Conservation (phyloP, 2,888 invertebrate genomes). For the Acanthosepion esculentum region DNA sequence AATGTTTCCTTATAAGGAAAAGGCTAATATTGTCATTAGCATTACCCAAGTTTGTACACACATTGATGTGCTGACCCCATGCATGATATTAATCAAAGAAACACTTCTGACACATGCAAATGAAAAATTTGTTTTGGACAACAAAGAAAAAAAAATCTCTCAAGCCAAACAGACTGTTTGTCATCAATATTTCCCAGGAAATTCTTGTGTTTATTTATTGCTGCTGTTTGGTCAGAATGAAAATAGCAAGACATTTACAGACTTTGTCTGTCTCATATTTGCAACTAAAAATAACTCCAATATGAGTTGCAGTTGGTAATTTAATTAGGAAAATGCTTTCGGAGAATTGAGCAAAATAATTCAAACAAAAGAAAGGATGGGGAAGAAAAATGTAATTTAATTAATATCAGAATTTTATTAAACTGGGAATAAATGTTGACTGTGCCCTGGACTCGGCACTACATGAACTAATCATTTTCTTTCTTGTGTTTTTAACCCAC, state of each 20-base stretch:
- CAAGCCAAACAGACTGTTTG: too few species aligned
- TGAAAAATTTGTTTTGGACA: too few species aligned
- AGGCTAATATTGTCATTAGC: too few species aligned
- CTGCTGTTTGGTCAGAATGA: neutral
- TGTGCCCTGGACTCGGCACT: neutral
- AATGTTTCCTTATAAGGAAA: too few species aligned
- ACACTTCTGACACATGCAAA: too few species aligned
- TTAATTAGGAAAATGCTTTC: neutral
- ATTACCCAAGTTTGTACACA: too few species aligned
- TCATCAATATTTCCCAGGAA: neutral
- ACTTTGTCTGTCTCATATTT: neutral
- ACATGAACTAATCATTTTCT: neutral
- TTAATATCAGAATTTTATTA: constrained; percentile 8
- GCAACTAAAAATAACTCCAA: neutral
- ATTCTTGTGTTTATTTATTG: neutral
- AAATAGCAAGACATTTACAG: neutral
- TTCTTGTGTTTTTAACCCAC: neutral
- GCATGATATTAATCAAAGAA: too few species aligned
- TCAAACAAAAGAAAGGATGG: constrained; percentile 9
- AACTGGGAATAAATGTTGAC: constrained; percentile 22
- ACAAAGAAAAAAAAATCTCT: too few species aligned
- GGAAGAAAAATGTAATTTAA: neutral
- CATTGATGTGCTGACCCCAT: too few species aligned
- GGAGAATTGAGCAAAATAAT: neutral
- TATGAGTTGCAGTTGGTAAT: neutral